Conservation (phyloP, 2,113 vertebrate species). For the Ophiodon elongatus region DNA sequence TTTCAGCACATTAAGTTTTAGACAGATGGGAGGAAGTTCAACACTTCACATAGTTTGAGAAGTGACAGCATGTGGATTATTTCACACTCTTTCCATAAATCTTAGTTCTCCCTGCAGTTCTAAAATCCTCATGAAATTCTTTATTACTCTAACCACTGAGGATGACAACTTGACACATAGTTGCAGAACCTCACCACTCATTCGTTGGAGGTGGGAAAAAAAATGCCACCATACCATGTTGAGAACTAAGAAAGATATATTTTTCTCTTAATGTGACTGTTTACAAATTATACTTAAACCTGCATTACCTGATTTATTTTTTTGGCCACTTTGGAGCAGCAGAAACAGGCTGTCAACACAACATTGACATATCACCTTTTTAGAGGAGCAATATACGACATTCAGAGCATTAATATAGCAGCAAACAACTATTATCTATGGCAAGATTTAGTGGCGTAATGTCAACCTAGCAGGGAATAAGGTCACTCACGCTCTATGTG, state of each 20-base stretch:
- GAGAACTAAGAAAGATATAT: neutral
- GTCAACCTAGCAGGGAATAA: too few species aligned
- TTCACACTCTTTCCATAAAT: neutral
- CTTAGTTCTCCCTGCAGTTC: neutral
- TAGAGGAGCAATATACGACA: too few species aligned
- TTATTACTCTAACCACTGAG: neutral
- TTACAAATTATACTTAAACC: neutral
- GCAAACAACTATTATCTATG: too few species aligned
- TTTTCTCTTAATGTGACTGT: neutral
- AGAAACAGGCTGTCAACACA: neutral
- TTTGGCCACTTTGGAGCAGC: neutral
- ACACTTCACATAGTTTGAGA: neutral
- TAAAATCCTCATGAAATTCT: neutral
- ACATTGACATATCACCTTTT: neutral
- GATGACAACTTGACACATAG: neutral
- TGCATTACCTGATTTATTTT: neutral
- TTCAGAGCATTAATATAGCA: too few species aligned
- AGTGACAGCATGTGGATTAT: constrained; percentile 12
- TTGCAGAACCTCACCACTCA: neutral
- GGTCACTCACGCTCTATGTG: too few species aligned
- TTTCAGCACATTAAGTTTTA: neutral
- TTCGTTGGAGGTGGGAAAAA: neutral
- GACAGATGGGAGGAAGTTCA: neutral
- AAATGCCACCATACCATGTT: neutral
- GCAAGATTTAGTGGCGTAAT: too few species aligned